These are phyloP conservation scores for Perizoma flavofasciatum DNA, from an alignment of 2,888 invertebrate genomes.

Conservation along the genomic window DNA sequence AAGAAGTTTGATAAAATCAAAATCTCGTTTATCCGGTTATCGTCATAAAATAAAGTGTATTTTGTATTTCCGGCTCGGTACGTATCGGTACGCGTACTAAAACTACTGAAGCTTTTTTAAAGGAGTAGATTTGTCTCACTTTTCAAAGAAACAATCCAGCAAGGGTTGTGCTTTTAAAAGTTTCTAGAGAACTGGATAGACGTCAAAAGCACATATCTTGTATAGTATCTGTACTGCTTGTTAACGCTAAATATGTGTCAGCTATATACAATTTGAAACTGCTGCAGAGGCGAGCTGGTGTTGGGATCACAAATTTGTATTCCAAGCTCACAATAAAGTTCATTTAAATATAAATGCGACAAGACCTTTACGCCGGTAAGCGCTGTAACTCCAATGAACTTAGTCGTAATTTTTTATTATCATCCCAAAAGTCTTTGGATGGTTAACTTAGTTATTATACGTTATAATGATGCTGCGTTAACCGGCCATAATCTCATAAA, in stretches of 20 bases:
- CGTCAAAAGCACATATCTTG: too few relatives aligned
- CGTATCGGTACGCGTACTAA: too few relatives aligned
- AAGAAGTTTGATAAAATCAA: too few relatives aligned
- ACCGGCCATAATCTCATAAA: constrained; percentile 28
- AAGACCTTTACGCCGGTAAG: constrained; percentile 70
- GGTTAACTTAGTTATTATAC: constrained; percentile 61
- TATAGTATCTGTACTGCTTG: constrained; percentile 17
- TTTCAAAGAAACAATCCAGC: too few relatives aligned
- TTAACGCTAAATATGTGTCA: constrained; percentile 11
- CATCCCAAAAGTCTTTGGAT: constrained; percentile 57
- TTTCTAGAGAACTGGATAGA: too few relatives aligned
- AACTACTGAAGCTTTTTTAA: too few relatives aligned
- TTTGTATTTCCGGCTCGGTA: too few relatives aligned
- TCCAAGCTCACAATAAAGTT: constrained; percentile 75
- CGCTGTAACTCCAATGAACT: constrained; percentile 66
- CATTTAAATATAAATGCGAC: constrained; percentile 80
- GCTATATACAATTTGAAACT: constrained; percentile 55
- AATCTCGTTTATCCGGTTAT: too few relatives aligned
- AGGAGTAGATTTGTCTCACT: too few relatives aligned
- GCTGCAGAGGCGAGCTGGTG: constrained; percentile 57
- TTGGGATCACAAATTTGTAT: constrained; percentile 76
- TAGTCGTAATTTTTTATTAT: constrained; percentile 69
- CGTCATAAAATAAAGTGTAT: too few relatives aligned
- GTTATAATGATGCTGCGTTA: constrained; percentile 51
- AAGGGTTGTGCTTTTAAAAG: too few relatives aligned